Evolutionary conservation across 2,888 invertebrate species (phyloP), one percentile per base, ranked within the genome.

Genomic region (Esperia sulphurella): DNA sequence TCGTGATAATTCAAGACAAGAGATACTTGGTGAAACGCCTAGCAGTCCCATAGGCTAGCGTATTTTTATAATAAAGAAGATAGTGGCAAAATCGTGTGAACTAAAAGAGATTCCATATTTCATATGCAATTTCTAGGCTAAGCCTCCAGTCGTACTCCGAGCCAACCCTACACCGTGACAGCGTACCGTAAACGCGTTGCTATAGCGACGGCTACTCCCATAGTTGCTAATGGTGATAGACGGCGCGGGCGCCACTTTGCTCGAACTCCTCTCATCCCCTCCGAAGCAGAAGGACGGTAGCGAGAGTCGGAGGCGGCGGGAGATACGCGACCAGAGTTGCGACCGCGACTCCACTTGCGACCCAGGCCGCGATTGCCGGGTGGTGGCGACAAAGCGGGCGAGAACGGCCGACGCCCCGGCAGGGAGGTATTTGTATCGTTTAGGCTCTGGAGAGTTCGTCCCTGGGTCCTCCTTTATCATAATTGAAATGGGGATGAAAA

Each of bases 151-250:
- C 21, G 21, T 21, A 21, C 21, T 21, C 21, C 21, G 21, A 21
- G 21, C 21, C 21, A 2, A 35, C 35, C n/a, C 14, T 13, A 39
- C 39, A 39, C 39, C 70, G 68, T 65, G 67, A 58, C 55, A 59
- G 61, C 82, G 74, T 87, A 88, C 86, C 87, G 77, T 77, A 58
- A 77, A 63, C 59, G 84, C 79, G 71, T 82, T 78, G 72, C 75
- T 77, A 72, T 84, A 85, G 69, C 81, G 83, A 54, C 77, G 73
- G 57, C 78, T 81, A 65, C 73, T 70, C 48, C 80, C 78, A 61
- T 71, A 74, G 61, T 71, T 63, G 75, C 76, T 83, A 62, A 75
- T 74, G 59, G 70, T 59, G 52, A 73, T 69, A 4, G 85, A 83
- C 29, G 81, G 81, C 35, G 37, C 76, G 55, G 84, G 43, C 35